phyloP scores from a whole-genome alignment of 2,888 invertebrate genomes.

The Tiliacea citrago region DNA sequence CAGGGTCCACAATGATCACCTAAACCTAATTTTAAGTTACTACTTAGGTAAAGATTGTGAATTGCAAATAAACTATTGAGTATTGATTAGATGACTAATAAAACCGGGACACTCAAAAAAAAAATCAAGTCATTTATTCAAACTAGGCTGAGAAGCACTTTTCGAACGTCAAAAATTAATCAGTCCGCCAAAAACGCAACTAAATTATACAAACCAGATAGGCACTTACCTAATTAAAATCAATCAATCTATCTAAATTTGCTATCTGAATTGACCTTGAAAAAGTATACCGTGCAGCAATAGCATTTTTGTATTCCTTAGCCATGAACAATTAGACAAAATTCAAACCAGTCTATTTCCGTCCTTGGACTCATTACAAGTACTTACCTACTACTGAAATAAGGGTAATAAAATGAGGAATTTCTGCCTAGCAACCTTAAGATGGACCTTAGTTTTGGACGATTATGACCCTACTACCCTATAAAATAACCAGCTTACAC shows the following conservation, averaged over 20 bases:
- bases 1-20: too few relatives aligned
- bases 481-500: neutral
- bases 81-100: neutral
- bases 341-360: neutral
- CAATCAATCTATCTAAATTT: neutral
- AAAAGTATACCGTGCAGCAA: neutral
- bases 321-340: neutral
- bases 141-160: too few relatives aligned
- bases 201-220: too few relatives aligned
- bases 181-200: too few relatives aligned
- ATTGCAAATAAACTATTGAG: neutral
- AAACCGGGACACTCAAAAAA: neutral
- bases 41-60: too few relatives aligned
- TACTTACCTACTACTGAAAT: neutral
- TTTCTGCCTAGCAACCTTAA: neutral
- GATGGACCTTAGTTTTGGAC: neutral
- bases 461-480: neutral
- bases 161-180: too few relatives aligned
- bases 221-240: neutral
- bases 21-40: too few relatives aligned
- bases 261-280: neutral
- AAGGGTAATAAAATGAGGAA: neutral
- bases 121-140: too few relatives aligned
- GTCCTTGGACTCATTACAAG: neutral
- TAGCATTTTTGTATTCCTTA: neutral